phyloP scores from a whole-genome alignment of 1,140 invertebrate genomes.

The Lepidurus packardi region DNA sequence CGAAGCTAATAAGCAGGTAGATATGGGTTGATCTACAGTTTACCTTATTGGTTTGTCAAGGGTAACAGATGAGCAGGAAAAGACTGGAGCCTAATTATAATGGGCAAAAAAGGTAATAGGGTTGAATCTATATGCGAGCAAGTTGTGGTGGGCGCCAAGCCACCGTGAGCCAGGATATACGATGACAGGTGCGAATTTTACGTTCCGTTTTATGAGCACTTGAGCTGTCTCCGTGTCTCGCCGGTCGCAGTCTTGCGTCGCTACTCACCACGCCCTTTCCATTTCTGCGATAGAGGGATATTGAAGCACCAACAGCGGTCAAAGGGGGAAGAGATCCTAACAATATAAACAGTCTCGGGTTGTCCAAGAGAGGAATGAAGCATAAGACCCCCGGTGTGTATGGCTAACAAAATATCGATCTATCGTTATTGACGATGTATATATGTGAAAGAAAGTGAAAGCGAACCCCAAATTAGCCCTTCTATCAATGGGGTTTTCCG shows the following conservation, averaged over 20 bases:
- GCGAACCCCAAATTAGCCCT: not conserved
- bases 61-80: not conserved
- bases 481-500: not conserved
- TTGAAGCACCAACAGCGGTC: too few relatives aligned
- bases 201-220: slow-evolving; percentile 18
- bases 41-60: not conserved
- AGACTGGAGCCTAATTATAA: not conserved
- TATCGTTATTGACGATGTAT: too few relatives aligned
- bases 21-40: too few relatives aligned
- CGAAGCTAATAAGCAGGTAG: too few relatives aligned
- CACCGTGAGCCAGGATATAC: slow-evolving; percentile 17
- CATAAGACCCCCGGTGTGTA: too few relatives aligned
- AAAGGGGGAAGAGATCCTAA: too few relatives aligned
- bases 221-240: slow-evolving; percentile 20
- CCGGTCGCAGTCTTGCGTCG: not conserved
- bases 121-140: not conserved
- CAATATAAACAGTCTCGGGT: too few relatives aligned
- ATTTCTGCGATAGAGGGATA: not conserved
- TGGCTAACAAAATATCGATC: too few relatives aligned
- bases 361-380: too few relatives aligned
- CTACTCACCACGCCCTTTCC: not conserved
- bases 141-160: not conserved
- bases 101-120: not conserved
- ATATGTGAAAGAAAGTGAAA: not conserved
- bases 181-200: slow-evolving; percentile 19